These are phyloP conservation scores for cat (Felis catus) DNA, from an alignment of 2,113 vertebrate species.

Conservation along the genomic window F.catus_Fca126_mat1.0 CM031411.1:100339001-100339500, in stretches of 20 bases:
- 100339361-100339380: not conserved
- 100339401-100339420: not conserved
- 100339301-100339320: not conserved
- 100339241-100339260: not conserved
- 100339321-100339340: not conserved
- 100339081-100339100: not conserved
- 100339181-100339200: not conserved
- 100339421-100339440: not conserved
- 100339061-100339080: not conserved
- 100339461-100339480: not conserved
- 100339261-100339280: not conserved
- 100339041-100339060: not conserved
- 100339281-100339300: not conserved
- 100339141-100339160: not conserved
- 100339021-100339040: not conserved
- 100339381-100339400: not conserved
- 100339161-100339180: not conserved
- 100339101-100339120: not conserved
- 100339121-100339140: not conserved
- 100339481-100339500: not conserved
- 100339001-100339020: not conserved
- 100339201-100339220: not conserved
- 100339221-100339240: not conserved
- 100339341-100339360: not conserved
- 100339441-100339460: not conserved